Evolutionary conservation across 1,140 invertebrate genomes (phyloP), one percentile per base, ranked within the genome.

Genomic region (Homalodisca vitripennis): DNA sequence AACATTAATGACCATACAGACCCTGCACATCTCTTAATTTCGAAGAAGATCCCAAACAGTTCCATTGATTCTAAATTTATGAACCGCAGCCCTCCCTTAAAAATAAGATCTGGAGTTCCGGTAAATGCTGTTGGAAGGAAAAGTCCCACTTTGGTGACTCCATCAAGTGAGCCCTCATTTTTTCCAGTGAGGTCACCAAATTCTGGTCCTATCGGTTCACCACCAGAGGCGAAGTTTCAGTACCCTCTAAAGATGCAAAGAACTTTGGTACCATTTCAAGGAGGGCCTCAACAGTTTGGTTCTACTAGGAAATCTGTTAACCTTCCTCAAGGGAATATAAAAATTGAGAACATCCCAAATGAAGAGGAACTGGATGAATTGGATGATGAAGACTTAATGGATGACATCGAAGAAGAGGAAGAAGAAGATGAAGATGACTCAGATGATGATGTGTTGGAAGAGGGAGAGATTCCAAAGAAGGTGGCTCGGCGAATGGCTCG

Each of bases 351-450:
- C 17, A 46, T 78, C 47, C 77, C 76, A 24, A 77, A 78, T 13
- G 80, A 80, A 41, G 76, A 79, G 3, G 76, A 78, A 71, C 78
- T 78, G 12, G 80, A 81, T 68, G 79, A 68, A 3, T 46, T 63
- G 0, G 64, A 69, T 1, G 57, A 67, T n/a, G 72, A 73, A 1
- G 70, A 72, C 10, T 65, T 72, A 53, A 20, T 65, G 1, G 67
- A 68, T 63, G 32, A 22, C 6, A 71, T 71, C 14, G 70, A 72
- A 30, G 68, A 75, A 22, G 75, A 74, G 3, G 69, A 75, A 48
- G 71, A 71, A 27, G 75, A 75, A 24, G 75, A 79, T 26, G 76
- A 79, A 55, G 77, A 76, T 26, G 74, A 76, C 17, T 76, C 76
- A 10, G 71, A 72, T 32, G 73, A 76, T 22, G 74, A 76, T 31